These are phyloP conservation scores for Allolobophora icterica DNA, from an alignment of 2,888 invertebrate genomes.

Conservation along the genomic window DNA sequence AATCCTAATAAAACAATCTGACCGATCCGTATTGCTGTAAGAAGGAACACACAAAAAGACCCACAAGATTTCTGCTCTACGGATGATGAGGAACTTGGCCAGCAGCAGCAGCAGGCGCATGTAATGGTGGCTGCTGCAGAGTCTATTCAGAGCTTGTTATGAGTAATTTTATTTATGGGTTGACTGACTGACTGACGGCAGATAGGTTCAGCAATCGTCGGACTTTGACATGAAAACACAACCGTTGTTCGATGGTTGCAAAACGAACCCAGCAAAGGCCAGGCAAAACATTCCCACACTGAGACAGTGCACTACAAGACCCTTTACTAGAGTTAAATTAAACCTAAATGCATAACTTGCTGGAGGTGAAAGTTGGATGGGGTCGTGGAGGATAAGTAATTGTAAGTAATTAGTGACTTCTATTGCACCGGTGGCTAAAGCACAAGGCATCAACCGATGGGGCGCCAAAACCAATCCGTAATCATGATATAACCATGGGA, in stretches of 20 bases:
- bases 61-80: neutral
- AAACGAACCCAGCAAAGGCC: neutral
- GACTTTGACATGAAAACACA: slow-evolving; percentile 11
- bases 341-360: too few relatives aligned
- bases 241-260: neutral
- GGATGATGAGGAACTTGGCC: neutral
- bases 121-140: neutral
- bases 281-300: neutral
- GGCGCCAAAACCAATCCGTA: neutral
- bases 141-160: neutral
- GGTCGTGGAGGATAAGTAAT: too few relatives aligned
- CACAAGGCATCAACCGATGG: too few relatives aligned
- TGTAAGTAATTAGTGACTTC: too few relatives aligned
- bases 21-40: neutral
- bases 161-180: neutral
- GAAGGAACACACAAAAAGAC: neutral
- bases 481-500: neutral
- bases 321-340: neutral
- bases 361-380: too few relatives aligned
- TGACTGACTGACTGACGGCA: neutral
- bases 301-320: neutral
- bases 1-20: neutral
- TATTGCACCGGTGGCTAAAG: too few relatives aligned
- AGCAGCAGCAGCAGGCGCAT: neutral
- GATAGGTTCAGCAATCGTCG: neutral